Base-by-base conservation (phyloP, 2,113 vertebrate genomes). In the Cynopterus brachyotis region DNA sequence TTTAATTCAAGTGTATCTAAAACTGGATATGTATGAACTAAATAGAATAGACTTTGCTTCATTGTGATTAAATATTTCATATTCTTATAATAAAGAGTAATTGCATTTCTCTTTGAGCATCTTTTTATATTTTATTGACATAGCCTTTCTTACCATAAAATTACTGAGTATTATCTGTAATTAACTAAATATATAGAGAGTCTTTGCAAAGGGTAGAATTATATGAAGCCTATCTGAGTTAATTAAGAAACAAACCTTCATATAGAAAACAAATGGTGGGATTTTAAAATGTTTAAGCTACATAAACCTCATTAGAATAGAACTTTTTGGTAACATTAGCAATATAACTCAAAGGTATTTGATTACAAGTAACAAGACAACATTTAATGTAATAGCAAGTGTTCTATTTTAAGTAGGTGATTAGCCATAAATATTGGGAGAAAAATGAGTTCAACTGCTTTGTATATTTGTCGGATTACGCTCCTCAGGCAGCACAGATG, bases 1-100 rank as follows among this genome's bases (percentile, higher is more conserved):
- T 93, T 90, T 91, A 82, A 66, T 66, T 93, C 9, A 67, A 28
- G 60, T 83, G 87, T 66, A 59, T 75, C 28, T 72, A 83, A 83
- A 87, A 83, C 13, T 70, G 85, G 12, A 40, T 28, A n/a, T n/a
- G 30, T 11, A 60, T 87, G 53, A 26, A 57, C 11, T 47, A 73
- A 80, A 64, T 72, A 87, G 55, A 91, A n/a, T 24, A 93, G n/a
- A 76, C 0, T 76, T 76, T 83, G 16, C 40, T 59, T 93, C 62
- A 73, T 45, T 95, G 20, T 32, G 59, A 1, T 72, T 82, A 80
- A 64, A 28, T 84, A 55, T 78, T 94, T 95, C 0, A 62, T 73
- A 86, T 26, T 62, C 7, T 47, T 82, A 91, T 81, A 20, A 95
- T 81, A 20, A 95, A 86, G 16, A 57, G 47, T 69, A 28, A 76